A percentile compares a stretch with the other conserved stretches of the same genome.
Evolutionary conservation across 2,797 vertebrate genomes (phyloP).

Genomic region (Parotocinclus haroldoi): DNA sequence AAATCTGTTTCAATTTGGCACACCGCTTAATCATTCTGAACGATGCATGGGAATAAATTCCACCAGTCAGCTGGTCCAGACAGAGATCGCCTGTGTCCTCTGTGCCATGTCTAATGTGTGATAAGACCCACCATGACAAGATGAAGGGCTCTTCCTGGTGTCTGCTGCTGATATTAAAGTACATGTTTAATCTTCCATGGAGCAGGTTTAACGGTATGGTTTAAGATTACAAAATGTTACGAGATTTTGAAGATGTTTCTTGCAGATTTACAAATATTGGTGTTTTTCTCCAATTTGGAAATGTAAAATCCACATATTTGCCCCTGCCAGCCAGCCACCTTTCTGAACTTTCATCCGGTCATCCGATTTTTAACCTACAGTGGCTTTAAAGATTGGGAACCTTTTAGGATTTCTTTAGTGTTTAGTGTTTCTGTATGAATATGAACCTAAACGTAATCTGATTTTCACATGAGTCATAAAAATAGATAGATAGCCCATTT

Average conservation of each 20-base stretch:
- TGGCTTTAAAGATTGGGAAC: too few relatives aligned
- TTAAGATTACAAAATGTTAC: conserved; percentile 20
- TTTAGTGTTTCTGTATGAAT: too few relatives aligned
- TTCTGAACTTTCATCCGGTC: background rate
- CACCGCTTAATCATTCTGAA: conserved; percentile 68
- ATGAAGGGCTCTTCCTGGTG: conserved; percentile 41
- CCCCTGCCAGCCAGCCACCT: background rate
- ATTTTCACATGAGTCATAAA: too few relatives aligned
- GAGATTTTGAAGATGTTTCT: conserved; percentile 29
- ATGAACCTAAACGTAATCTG: too few relatives aligned
- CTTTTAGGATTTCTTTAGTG: too few relatives aligned
- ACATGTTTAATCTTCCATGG: conserved; percentile 34
- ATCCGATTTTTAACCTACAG: too few relatives aligned
- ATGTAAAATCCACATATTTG: background rate
- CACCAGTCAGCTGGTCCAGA: conserved; percentile 59
- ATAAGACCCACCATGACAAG: conserved; percentile 42
- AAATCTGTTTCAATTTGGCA: conserved; percentile 68
- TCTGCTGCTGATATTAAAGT: conserved; percentile 35
- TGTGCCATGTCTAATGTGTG: conserved; percentile 49
- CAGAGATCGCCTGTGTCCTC: conserved; percentile 56
- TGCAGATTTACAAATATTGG: conserved; percentile 2
- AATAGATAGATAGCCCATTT: too few relatives aligned
- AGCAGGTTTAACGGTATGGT: conserved; percentile 12
- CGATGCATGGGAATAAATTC: conserved; percentile 63
- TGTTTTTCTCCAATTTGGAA: conserved; percentile 8